Conservation (phyloP, 2,113 vertebrate species). For the Festucalex cinctus region DNA sequence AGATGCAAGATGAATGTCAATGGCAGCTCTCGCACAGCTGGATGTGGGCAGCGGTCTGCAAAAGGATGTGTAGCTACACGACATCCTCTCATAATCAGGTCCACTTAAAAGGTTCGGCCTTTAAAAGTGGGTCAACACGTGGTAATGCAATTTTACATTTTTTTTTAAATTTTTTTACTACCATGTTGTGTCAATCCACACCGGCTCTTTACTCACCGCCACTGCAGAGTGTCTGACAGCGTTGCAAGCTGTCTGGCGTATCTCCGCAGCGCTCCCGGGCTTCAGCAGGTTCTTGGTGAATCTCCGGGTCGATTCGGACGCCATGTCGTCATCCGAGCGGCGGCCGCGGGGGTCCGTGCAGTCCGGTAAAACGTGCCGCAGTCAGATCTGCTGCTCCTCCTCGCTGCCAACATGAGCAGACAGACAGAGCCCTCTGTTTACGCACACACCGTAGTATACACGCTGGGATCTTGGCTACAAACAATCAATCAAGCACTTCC, state of each 20-base stretch:
- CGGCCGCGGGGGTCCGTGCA: constrained; percentile 25
- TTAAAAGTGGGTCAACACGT: constrained; percentile 45
- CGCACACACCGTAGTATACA: constrained; percentile 31
- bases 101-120: neutral
- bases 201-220: constrained; percentile 64
- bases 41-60: constrained; percentile 17
- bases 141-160: constrained; percentile 22
- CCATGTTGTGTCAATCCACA: constrained; percentile 21
- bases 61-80: neutral
- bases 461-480: neutral
- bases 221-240: constrained; percentile 70
- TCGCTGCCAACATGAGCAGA: constrained; percentile 43
- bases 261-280: constrained; percentile 84
- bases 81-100: neutral
- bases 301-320: constrained; percentile 81
- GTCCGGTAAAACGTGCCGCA: constrained; percentile 32
- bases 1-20: constrained; percentile 63
- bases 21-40: constrained; percentile 31
- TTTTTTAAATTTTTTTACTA: neutral
- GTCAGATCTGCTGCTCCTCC: constrained; percentile 35
- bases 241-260: constrained; percentile 80
- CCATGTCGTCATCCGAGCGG: constrained; percentile 76
- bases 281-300: constrained; percentile 91
- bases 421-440: constrained; percentile 52
- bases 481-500: neutral